Evolutionary conservation across 2,113 vertebrate species (phyloP), one percentile per base, ranked within the genome.

Genomic region (Ondatra zibethicus): DNA sequence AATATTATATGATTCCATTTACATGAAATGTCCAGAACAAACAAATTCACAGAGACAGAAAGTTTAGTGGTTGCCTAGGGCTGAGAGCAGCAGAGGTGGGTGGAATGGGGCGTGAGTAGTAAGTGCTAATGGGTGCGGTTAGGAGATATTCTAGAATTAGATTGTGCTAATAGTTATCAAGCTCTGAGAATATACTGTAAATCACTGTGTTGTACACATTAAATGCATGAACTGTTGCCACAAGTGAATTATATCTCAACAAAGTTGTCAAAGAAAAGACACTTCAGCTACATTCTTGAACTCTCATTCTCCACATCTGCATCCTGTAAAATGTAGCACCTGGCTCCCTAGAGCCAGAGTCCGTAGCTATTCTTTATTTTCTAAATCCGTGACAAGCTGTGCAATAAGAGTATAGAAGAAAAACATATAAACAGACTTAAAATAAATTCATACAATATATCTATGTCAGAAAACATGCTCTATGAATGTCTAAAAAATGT

Each of bases 381-480:
- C 27, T 77, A 58, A 89, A 92, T 31, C 5, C 65, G 61, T 29
- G 93, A 77, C 66, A 96, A 92, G 33, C 31, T 66, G n/a, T 33
- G 80, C 70, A 89, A 68, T 33, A 95, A 13, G 47, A 85, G 94
- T 63, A 52, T 19, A 92, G 29, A 96, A 95, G 31, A 91, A 25
- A 92, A 10, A 84, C 5, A 68, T 29, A 81, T 33, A 94, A 66
- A 63, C 23, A 81, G 50, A 36, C 12, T 63, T 81, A 75, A 73
- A 81, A 72, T 66, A 96, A 72, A 91, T 68, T 88, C 72, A 87
- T 94, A 58, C 17, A 93, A 73, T 42, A 31, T 55, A 95, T 36
- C 89, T 94, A 88, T 19, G 36, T 91, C 65, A 80, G 19, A 95
- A 91, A 95, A 84, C 4, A 84, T 66, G 82, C 5, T 76, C 19